Base-by-base conservation (phyloP, 1,140 invertebrate genomes). In the Chironomus tepperi region DNA sequence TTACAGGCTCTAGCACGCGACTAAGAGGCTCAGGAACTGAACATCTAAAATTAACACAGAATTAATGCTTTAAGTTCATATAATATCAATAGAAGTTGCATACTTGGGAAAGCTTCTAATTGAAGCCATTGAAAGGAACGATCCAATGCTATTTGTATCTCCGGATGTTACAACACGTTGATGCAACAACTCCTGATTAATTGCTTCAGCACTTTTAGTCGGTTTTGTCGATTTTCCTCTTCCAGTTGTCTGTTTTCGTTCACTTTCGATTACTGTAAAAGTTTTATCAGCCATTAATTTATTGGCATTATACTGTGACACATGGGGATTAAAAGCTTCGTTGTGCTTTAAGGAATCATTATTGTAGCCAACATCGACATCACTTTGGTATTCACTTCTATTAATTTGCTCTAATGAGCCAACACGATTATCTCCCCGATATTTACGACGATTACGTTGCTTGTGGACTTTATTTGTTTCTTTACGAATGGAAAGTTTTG, bases 101-200 rank as follows among this genome's bases (percentile, higher is more conserved):
- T 70, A 70, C 65, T 85, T 86, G 21, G 91, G 92, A 79, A 93
- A 94, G 15, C 89, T 87, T 76, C 89, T 90, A 12, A 92, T 89
- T 7, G 91, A 92, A 12, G 90, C 90, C 91, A 93, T 93, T 0
- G 91, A 93, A 2, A 93, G 85, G 65, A 81, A 82, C 1, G 81
- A 82, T 0, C 81, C 81, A 67, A 82, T 81, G 73, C 81, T 82
- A 42, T 78, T 79, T 0, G 79, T 81, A 73, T 82, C 81, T 24
- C 79, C 79, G 2, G 80, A 79, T 43, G 77, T 78, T n/a, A 79
- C 79, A 0, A 78, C 77, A 7, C 80, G 79, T 3, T 77, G 57
- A 9, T 77, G 76, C 19, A 82, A 78, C 73, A 82, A 77, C 74
- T 82, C 80, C 12, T 77, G 78, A 75, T 82, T 82, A 7, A 81